Evolutionary conservation across 2,113 vertebrate genomes (phyloP).

Genomic region (Bettongia penicillata): DNA sequence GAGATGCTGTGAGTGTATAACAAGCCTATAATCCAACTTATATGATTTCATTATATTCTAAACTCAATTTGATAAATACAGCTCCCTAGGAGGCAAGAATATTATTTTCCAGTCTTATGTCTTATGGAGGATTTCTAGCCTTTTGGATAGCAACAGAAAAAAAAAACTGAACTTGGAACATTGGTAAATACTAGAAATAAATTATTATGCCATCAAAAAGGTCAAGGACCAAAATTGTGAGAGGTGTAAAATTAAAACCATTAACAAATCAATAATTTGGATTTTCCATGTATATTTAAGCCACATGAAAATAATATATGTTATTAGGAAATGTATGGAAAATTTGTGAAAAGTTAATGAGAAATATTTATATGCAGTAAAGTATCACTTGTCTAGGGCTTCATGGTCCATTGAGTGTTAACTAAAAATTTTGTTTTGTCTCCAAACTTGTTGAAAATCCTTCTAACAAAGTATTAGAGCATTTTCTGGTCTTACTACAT

Average conservation of each 20-base stretch:
- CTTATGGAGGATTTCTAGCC: constrained; percentile 31
- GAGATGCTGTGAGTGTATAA: neutral
- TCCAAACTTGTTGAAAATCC: neutral
- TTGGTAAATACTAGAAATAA: constrained; percentile 54
- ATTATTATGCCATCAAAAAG: constrained; percentile 25
- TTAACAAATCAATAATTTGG: constrained; percentile 16
- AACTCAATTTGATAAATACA: constrained; percentile 49
- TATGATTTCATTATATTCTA: constrained; percentile 46
- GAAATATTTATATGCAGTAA: constrained; percentile 31
- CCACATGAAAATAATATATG: neutral
- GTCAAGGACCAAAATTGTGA: constrained; percentile 23
- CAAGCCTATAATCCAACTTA: constrained; percentile 52
- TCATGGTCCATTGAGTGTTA: constrained; percentile 31
- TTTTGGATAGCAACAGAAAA: neutral
- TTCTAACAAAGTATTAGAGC: neutral
- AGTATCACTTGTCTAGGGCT: constrained; percentile 38
- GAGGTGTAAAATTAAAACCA: constrained; percentile 22
- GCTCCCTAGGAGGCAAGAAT: constrained; percentile 18
- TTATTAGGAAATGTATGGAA: constrained; percentile 26
- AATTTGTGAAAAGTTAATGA: constrained; percentile 31
- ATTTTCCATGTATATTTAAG: constrained; percentile 47
- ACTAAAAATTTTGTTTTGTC: constrained; percentile 7
- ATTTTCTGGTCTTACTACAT: neutral
- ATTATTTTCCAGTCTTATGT: constrained; percentile 50
- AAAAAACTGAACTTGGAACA: neutral